Conservation (phyloP, 2,113 vertebrate species). For the Percopsis transmontana region DNA sequence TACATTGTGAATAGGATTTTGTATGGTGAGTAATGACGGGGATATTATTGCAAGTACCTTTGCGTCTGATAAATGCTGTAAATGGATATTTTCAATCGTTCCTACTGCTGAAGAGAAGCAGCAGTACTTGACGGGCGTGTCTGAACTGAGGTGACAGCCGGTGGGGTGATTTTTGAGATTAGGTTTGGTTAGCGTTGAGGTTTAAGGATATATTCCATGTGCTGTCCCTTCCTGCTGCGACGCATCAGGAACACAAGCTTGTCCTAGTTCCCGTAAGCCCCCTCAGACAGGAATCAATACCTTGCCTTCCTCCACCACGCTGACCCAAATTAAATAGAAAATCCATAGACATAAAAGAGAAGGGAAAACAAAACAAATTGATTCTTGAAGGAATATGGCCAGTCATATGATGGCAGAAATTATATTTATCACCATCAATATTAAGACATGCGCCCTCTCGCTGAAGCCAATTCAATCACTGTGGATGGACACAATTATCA, state of each 20-base stretch:
- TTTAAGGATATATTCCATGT: constrained; percentile 51
- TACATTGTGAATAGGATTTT: constrained; percentile 23
- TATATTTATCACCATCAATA: constrained; percentile 49
- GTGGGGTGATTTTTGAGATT: constrained; percentile 38
- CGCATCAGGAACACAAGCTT: constrained; percentile 62
- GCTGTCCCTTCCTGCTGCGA: constrained; percentile 60
- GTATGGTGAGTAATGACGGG: constrained; percentile 41
- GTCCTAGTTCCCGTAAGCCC: constrained; percentile 61
- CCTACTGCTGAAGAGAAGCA: constrained; percentile 26
- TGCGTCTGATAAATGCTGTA: not conserved
- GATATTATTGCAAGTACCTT: too few species aligned
- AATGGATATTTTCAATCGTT: constrained; percentile 41
- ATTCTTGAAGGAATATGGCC: constrained; percentile 53
- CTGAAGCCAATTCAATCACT: constrained; percentile 41
- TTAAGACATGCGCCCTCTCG: constrained; percentile 46
- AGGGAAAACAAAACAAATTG: constrained; percentile 70
- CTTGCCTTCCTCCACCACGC: constrained; percentile 65
- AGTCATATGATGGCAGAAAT: constrained; percentile 46
- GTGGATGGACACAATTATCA: constrained; percentile 34
- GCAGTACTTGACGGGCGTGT: constrained; percentile 32
- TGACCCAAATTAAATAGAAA: constrained; percentile 76
- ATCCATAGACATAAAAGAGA: constrained; percentile 73
- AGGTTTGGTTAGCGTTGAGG: constrained; percentile 42
- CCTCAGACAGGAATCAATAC: constrained; percentile 72
- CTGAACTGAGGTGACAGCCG: constrained; percentile 39